These are phyloP conservation scores for Proisotoma minuta DNA, from an alignment of 2,888 invertebrate genomes.

Conservation along the genomic window DNA sequence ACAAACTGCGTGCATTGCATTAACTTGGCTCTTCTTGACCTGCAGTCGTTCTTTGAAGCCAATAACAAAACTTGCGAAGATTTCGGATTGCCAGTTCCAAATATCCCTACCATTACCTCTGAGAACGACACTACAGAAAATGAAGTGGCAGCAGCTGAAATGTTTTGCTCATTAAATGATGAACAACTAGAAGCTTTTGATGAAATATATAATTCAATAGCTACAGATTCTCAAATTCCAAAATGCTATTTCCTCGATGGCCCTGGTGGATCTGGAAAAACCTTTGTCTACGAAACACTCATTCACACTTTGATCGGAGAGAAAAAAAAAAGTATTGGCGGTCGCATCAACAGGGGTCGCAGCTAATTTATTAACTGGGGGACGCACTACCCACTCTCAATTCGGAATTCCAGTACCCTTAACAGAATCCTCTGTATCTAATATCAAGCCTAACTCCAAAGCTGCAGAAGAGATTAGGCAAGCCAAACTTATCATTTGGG, in stretches of 20 bases:
- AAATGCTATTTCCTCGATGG: conserved; percentile 48
- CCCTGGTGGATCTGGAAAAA: conserved; percentile 50
- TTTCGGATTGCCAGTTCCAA: conserved; percentile 5
- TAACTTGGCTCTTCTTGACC: conserved; percentile 13
- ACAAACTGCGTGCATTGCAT: neutral
- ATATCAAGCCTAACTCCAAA: conserved; percentile 21
- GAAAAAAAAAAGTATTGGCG: conserved; percentile 10
- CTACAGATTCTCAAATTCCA: neutral
- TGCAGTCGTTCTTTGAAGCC: conserved; percentile 10
- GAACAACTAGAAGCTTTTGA: conserved; percentile 18
- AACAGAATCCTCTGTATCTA: conserved; percentile 32
- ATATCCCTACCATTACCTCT: no score
- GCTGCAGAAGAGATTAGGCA: conserved; percentile 27
- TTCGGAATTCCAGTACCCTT: conserved; percentile 43
- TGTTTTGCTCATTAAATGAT: neutral
- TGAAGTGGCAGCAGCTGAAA: neutral
- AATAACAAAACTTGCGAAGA: conserved; percentile 5
- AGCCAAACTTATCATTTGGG: conserved; percentile 47
- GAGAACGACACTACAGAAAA: neutral
- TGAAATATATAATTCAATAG: conserved; percentile 4
- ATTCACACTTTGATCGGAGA: conserved; percentile 9
- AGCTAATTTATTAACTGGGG: conserved; percentile 40
- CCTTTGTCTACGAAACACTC: conserved; percentile 46
- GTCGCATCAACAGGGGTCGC: conserved; percentile 45
- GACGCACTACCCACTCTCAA: conserved; percentile 47